Evolutionary conservation across 2,888 invertebrate species (phyloP).

Genomic region (Ceriagrion tenellum): DNA sequence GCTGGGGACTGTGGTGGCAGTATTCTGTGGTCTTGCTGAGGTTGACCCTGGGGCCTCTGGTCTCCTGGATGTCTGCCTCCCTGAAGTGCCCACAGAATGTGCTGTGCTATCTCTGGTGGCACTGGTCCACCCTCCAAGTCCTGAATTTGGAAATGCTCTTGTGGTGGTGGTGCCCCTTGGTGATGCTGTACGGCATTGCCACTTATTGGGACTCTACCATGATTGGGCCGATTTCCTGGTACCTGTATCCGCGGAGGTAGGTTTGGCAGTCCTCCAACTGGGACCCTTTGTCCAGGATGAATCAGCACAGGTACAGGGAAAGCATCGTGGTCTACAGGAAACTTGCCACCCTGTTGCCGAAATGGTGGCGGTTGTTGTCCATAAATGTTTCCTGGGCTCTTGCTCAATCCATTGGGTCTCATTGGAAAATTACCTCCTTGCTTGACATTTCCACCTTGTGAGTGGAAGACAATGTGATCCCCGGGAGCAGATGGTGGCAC

Average conservation of each 20-base stretch:
- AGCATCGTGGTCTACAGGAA: not conserved
- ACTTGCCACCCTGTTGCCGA: constrained; percentile 8
- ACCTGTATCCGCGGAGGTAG: not conserved
- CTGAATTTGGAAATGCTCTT: constrained; percentile 54
- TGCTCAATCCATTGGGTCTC: not conserved
- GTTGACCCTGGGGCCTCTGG: constrained; percentile 17
- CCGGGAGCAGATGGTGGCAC: constrained; percentile 33
- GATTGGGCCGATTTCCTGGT: not conserved
- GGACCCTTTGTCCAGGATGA: constrained; percentile 12
- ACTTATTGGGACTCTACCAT: not conserved
- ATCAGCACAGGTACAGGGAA: constrained; percentile 42
- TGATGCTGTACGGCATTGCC: not conserved
- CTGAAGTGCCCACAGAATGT: constrained; percentile 49
- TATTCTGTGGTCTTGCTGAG: not conserved
- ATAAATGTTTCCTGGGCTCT: not conserved
- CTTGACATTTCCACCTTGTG: constrained; percentile 40
- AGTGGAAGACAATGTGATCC: constrained; percentile 27
- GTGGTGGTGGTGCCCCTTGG: not conserved
- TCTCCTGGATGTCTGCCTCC: constrained; percentile 29
- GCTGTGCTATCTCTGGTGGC: constrained; percentile 51
- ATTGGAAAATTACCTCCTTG: constrained; percentile 2
- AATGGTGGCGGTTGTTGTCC: constrained; percentile 17
- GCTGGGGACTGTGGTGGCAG: not conserved
- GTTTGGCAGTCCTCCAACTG: not conserved
- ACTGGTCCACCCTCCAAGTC: constrained; percentile 42